phyloP scores from a whole-genome alignment of 2,113 vertebrate species.

The Vicugna pacos region DNA sequence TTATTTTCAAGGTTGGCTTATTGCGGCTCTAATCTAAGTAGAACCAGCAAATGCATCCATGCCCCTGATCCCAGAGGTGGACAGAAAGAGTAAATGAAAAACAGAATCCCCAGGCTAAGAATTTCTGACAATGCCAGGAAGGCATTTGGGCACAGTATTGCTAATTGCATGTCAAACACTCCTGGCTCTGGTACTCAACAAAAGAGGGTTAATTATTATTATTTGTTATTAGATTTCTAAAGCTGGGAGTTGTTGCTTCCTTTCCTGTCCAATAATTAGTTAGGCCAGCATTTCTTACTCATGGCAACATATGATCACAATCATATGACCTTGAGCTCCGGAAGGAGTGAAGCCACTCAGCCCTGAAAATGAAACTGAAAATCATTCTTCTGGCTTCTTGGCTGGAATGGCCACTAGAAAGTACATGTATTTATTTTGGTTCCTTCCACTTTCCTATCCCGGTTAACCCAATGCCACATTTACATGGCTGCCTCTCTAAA shows the following conservation, averaged over 20 bases:
- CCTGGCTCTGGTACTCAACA: conserved; percentile 36
- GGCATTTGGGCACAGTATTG: neutral
- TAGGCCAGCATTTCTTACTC: conserved; percentile 73
- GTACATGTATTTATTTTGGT: neutral
- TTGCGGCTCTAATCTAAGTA: conserved; percentile 53
- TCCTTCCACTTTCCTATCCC: neutral
- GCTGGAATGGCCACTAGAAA: neutral
- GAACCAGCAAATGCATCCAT: conserved; percentile 44
- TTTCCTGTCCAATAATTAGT: conserved; percentile 73
- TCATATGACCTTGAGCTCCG: conserved; percentile 43
- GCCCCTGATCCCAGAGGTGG: neutral
- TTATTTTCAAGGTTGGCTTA: conserved; percentile 1
- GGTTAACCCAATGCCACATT: neutral
- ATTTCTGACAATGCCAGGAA: conserved; percentile 6
- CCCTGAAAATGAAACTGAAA: conserved; percentile 51
- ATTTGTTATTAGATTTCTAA: conserved; percentile 70
- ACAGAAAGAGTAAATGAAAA: conserved; percentile 32
- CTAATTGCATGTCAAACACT: conserved; percentile 44
- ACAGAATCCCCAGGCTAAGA: conserved; percentile 32
- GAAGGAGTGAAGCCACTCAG: conserved; percentile 63
- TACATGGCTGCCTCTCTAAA: conserved; percentile 61
- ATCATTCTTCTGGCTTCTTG: neutral
- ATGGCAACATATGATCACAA: conserved; percentile 59
- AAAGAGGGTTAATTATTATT: conserved; percentile 78
- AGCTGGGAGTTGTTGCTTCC: conserved; percentile 60